phyloP scores from a whole-genome alignment of 2,113 vertebrate genomes.

The Menidia beryllina region DNA sequence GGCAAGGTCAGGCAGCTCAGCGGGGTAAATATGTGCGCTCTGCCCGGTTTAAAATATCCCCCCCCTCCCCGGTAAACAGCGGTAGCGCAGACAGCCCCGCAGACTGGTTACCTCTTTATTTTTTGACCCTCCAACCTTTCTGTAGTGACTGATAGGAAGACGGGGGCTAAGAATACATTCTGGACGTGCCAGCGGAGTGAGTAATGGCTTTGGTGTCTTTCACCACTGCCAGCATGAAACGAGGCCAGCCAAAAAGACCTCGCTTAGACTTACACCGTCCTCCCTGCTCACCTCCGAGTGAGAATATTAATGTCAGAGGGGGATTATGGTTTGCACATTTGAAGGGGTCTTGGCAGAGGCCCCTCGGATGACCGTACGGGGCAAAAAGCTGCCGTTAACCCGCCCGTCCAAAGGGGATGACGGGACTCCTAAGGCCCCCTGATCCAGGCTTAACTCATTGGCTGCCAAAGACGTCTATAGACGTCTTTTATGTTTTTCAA shows the following conservation, averaged over 20 bases:
- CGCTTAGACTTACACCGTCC: slow-evolving; percentile 48
- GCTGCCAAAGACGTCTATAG: no score
- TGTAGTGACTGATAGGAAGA: slow-evolving; percentile 85
- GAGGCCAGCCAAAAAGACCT: slow-evolving; percentile 78
- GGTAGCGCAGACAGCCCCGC: slow-evolving; percentile 75
- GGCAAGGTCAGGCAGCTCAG: slow-evolving; percentile 75
- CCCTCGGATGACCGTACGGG: slow-evolving; percentile 48
- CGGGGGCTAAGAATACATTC: slow-evolving; percentile 85
- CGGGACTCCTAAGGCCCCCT: slow-evolving; percentile 60
- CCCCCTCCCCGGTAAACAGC: slow-evolving; percentile 82
- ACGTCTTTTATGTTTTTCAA: no score
- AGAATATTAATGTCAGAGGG: slow-evolving; percentile 80
- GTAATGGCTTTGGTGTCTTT: slow-evolving; percentile 83
- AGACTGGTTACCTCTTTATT: slow-evolving; percentile 87
- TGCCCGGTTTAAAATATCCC: slow-evolving; percentile 72
- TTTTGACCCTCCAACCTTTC: slow-evolving; percentile 86
- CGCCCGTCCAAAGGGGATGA: slow-evolving; percentile 59
- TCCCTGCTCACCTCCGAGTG: slow-evolving; percentile 68
- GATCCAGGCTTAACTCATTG: slow-evolving; percentile 64
- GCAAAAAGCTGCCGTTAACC: slow-evolving; percentile 56
- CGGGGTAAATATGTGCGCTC: slow-evolving; percentile 81
- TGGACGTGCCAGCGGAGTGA: slow-evolving; percentile 85
- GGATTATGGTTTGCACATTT: slow-evolving; percentile 80
- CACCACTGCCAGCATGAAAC: slow-evolving; percentile 74
- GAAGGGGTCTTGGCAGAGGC: slow-evolving; percentile 72